Evolutionary conservation across 2,797 vertebrate genomes (phyloP).

Genomic region (Hephaestus fuliginosus): DNA sequence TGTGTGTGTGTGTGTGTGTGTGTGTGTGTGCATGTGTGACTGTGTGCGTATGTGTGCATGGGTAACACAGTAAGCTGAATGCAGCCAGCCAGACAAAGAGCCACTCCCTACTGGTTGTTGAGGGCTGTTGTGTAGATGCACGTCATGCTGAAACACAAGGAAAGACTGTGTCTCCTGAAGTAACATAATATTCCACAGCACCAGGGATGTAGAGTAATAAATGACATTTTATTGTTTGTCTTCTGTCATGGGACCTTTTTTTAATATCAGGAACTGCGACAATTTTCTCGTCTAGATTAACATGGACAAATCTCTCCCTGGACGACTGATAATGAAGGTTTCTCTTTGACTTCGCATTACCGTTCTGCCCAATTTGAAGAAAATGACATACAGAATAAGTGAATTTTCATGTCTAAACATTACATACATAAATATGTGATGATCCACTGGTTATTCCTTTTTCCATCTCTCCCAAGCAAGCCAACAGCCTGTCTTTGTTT

Average conservation of each 20-base stretch:
- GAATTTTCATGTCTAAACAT: neutral
- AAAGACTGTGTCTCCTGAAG: slow-evolving; percentile 34
- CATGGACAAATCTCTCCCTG: slow-evolving; percentile 27
- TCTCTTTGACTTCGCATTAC: slow-evolving; percentile 12
- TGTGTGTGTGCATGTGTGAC: slow-evolving; percentile 24
- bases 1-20: slow-evolving; percentile 32
- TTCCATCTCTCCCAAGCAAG: neutral
- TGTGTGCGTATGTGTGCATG: slow-evolving; percentile 29
- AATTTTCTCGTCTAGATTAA: slow-evolving; percentile 48
- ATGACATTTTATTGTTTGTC: slow-evolving; percentile 64
- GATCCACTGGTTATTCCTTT: neutral
- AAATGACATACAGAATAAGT: neutral
- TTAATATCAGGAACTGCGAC: slow-evolving; percentile 59
- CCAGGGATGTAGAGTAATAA: slow-evolving; percentile 63
- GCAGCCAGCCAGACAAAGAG: slow-evolving; percentile 71
- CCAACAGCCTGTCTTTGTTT: neutral
- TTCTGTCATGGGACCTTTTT: slow-evolving; percentile 43
- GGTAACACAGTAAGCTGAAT: slow-evolving; percentile 20
- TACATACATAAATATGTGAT: neutral
- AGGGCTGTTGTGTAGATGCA: slow-evolving; percentile 47
- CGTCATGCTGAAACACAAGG: slow-evolving; percentile 40
- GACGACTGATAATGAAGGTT: slow-evolving; percentile 32
- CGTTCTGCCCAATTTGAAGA: neutral
- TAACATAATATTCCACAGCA: slow-evolving; percentile 53
- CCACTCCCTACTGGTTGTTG: slow-evolving; percentile 65